Evolutionary conservation across 2,888 invertebrate species (phyloP).

Genomic region (Cephonodes hylas): DNA sequence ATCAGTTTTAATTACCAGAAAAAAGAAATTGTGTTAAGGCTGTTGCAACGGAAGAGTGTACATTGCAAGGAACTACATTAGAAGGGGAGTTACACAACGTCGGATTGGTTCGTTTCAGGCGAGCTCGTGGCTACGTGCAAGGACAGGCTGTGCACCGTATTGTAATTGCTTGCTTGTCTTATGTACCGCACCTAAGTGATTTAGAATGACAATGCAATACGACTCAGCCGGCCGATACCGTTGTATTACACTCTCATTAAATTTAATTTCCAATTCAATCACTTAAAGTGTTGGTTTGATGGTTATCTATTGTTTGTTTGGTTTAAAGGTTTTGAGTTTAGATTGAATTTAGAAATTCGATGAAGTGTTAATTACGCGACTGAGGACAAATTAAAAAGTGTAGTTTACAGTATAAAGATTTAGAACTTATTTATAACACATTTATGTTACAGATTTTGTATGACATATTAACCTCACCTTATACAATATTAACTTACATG

Average conservation of each 20-base stretch:
- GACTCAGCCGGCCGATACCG: neutral
- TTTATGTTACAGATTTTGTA: too few relatives aligned
- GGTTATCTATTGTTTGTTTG: neutral
- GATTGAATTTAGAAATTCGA: neutral
- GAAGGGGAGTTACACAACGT: slow-evolving; percentile 51
- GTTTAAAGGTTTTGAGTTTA: too few relatives aligned
- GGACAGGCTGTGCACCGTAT: slow-evolving; percentile 42
- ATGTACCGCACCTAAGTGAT: slow-evolving; percentile 2
- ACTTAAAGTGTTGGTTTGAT: neutral
- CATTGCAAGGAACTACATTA: slow-evolving; percentile 38
- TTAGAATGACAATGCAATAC: slow-evolving; percentile 5
- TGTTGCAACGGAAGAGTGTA: slow-evolving; percentile 18
- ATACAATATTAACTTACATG: too few relatives aligned
- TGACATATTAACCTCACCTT: too few relatives aligned
- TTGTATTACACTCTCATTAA: neutral
- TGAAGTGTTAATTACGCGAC: too few relatives aligned
- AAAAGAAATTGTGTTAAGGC: neutral
- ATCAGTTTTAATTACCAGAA: neutral
- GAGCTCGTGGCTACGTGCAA: slow-evolving; percentile 44
- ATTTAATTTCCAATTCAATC: neutral
- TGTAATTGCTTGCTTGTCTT: slow-evolving; percentile 37
- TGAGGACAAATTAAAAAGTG: too few relatives aligned
- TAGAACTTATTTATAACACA: too few relatives aligned
- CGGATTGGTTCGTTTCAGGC: slow-evolving; percentile 31
- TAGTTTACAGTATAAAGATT: too few relatives aligned